These are phyloP conservation scores for Prionailurus bengalensis DNA, from an alignment of 2,113 vertebrate species.

Conservation along the genomic window DNA sequence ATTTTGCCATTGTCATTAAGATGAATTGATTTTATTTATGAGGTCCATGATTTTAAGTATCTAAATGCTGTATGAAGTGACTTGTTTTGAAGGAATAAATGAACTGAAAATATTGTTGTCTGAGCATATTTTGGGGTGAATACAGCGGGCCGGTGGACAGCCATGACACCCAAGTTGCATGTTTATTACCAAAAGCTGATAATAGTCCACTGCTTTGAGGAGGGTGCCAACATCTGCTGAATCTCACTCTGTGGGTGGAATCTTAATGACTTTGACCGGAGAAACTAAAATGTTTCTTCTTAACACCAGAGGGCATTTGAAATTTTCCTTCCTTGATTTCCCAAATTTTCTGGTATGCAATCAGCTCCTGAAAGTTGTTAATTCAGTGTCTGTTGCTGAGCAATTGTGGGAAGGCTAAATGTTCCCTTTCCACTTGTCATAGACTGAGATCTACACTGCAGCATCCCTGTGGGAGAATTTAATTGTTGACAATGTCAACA, in stretches of 20 bases:
- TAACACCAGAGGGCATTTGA: conserved; percentile 1
- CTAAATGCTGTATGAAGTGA: conserved; percentile 72
- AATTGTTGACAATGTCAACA: background rate
- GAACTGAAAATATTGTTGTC: conserved; percentile 71
- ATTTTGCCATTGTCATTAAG: conserved; percentile 71
- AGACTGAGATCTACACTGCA: background rate
- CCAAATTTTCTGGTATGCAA: background rate
- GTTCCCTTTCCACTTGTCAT: background rate
- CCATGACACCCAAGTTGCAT: background rate
- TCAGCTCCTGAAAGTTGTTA: background rate
- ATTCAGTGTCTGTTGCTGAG: background rate
- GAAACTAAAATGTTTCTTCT: background rate
- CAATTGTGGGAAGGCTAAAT: background rate
- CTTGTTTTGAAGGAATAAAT: conserved; percentile 81
- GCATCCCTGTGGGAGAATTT: background rate
- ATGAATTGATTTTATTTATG: conserved; percentile 76
- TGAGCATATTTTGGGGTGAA: conserved; percentile 53
- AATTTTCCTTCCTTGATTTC: conserved; percentile 9
- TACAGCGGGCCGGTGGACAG: background rate
- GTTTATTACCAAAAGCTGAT: background rate
- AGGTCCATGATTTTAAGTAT: conserved; percentile 64
- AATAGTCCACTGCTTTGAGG: background rate
- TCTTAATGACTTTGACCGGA: background rate
- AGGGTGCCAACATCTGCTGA: background rate
- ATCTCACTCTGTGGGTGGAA: background rate